A percentile compares a stretch with the other conserved stretches of the same genome.
phyloP scores from a whole-genome alignment of 2,113 vertebrate genomes.

The Sturnus vulgaris region DNA sequence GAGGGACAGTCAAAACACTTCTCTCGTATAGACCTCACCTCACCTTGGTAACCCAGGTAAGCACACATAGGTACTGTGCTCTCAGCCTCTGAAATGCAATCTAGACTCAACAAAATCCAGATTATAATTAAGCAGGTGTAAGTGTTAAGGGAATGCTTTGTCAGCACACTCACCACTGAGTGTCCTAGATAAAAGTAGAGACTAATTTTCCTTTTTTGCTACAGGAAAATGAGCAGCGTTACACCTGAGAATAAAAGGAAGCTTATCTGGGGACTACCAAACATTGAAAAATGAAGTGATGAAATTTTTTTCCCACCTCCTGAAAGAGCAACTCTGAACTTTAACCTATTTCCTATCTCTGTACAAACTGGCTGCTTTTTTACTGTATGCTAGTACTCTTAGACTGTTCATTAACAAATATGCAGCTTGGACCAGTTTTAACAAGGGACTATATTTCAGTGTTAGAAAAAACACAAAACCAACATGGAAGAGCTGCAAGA shows the following conservation, averaged over 20 bases:
- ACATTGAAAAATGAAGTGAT: not conserved
- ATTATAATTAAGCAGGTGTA: not conserved
- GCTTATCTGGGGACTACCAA: not conserved
- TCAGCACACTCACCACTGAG: not conserved
- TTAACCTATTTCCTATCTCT: slow-evolving; percentile 11
- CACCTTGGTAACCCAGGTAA: not conserved
- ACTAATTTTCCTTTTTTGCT: not conserved
- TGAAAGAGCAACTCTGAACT: not conserved
- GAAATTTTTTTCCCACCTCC: not conserved
- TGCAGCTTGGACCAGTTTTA: not conserved
- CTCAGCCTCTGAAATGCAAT: not conserved
- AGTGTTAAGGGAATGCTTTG: not conserved
- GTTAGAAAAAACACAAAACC: not conserved
- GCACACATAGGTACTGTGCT: accelerated
- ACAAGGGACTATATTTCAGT: not conserved
- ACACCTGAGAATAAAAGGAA: not conserved
- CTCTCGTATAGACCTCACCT: accelerated
- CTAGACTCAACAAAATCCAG: not conserved
- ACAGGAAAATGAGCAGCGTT: not conserved
- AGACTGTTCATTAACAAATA: not conserved
- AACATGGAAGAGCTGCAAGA: not conserved
- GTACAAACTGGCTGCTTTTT: not conserved
- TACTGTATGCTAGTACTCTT: not conserved
- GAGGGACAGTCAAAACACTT: not conserved
- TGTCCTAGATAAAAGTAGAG: not conserved